Conservation (phyloP, 23 tunicate genomes). For the Diplosoma virens region DNA sequence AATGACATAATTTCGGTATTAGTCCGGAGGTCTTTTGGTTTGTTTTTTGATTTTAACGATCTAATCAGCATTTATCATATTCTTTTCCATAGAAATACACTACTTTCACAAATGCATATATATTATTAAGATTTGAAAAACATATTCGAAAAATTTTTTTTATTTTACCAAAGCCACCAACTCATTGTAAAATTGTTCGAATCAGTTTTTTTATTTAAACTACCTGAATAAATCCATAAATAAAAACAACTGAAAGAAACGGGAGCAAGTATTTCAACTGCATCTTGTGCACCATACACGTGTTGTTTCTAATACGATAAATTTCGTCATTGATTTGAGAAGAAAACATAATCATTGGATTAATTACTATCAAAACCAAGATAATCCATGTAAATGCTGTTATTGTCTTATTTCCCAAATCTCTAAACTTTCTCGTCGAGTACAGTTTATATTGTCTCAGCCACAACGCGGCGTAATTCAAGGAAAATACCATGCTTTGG, state of each 20-base stretch:
- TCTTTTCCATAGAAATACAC: too few species aligned
- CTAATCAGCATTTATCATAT: neutral
- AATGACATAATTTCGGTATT: too few species aligned
- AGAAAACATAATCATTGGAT: constrained; percentile 33
- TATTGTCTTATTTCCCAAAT: constrained; percentile 7
- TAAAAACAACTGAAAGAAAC: constrained; percentile 26
- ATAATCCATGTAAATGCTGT: constrained; percentile 18
- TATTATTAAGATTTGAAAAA: too few species aligned
- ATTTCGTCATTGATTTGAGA: constrained; percentile 42
- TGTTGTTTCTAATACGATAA: neutral
- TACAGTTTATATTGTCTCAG: constrained; percentile 16
- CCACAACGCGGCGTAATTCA: constrained; percentile 28
- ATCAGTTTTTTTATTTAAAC: too few species aligned
- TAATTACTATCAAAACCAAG: neutral
- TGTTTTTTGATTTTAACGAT: neutral
- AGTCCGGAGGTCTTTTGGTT: too few species aligned
- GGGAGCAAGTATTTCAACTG: constrained; percentile 5
- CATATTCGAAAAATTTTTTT: too few species aligned
- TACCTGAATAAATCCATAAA: constrained; percentile 35
- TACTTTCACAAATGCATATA: too few species aligned
- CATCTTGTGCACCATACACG: constrained; percentile 7
- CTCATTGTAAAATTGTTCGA: neutral
- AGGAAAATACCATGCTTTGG: constrained; percentile 3
- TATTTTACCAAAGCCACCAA: too few species aligned
- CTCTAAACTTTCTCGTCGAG: neutral